phyloP scores from a whole-genome alignment of 2,113 vertebrate species.

The Aptenodytes forsteri region DNA sequence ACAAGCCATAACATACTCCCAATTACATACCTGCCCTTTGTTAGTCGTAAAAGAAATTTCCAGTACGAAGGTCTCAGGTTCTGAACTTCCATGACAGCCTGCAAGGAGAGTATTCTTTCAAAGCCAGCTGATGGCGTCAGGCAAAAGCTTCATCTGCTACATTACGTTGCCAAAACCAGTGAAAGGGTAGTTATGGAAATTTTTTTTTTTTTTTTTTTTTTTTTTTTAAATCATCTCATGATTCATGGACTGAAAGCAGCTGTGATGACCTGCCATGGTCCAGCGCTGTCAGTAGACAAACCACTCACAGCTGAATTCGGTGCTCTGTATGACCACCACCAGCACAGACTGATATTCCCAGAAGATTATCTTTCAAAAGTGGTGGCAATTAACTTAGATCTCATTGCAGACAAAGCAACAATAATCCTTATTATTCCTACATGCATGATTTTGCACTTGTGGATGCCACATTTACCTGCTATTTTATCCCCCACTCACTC shows the following conservation, averaged over 20 bases:
- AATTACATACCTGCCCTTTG: conserved; percentile 89
- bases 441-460: fast-evolving
- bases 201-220: no score
- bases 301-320: background rate
- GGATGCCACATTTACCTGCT: background rate
- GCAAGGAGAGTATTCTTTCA: conserved; percentile 34
- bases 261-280: background rate
- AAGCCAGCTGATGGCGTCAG: background rate
- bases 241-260: background rate
- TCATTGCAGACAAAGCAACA: background rate
- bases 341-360: background rate
- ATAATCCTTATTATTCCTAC: background rate
- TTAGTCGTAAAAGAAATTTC: conserved; percentile 95
- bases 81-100: conserved; percentile 99
- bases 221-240: background rate
- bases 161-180: background rate
- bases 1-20: background rate
- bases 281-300: background rate
- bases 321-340: background rate
- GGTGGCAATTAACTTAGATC: background rate
- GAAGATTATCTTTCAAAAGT: background rate
- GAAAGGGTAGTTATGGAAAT: background rate
- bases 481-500: background rate
- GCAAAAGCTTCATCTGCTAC: background rate
- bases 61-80: conserved; percentile 94